Evolutionary conservation across 2,888 invertebrate species (phyloP), one percentile per base, ranked within the genome.

Genomic region (Hoplodrina ambigua): DNA sequence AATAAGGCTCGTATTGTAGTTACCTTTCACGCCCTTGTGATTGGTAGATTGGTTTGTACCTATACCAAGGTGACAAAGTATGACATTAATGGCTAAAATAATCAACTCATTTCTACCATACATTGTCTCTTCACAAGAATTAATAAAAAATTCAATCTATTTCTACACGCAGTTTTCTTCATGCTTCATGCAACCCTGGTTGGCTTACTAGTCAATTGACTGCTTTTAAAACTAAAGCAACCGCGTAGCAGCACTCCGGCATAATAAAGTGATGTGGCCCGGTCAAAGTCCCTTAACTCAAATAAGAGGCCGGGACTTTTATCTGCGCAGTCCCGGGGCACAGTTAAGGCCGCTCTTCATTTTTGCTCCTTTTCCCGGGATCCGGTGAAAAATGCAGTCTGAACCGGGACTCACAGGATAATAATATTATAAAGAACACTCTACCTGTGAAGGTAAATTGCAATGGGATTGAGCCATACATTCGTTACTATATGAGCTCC

Each of bases 361-460:
- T 90, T 77, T 90, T 90, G 86, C 86, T 90, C 83, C 85, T 88
- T 87, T 88, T 86, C 81, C 83, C 85, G 81, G 83, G 80, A 86
- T 82, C 88, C 87, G 64, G 80, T 90, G 88, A 88, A 89, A 92
- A 91, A 90, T 90, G 89, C 88, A 91, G 85, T 83, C 80, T 80
- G 76, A 85, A 83, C 77, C 70, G 84, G 75, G 74, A 85, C 69
- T 83, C 86, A 68, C 67, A 66, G 84, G 84, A 86, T 89, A 87
- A 86, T 89, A 87, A 88, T 89, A 88, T 87, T 88, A 86, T 90
- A 89, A 92, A 90, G 85, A 86, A 88, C 86, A 86, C 82, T 86
- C 84, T 86, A 86, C 85, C 84, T 84, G 83, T 85, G 83, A 87
- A 88, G 86, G 84, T 85, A 78, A 81, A 84, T 81, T 77, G 77